Percentiles rank a stretch among this genome's conserved stretches.
These are phyloP conservation scores for Ranitomeya variabilis DNA, from an alignment of 2,113 vertebrate genomes.

Conservation along the genomic window DNA sequence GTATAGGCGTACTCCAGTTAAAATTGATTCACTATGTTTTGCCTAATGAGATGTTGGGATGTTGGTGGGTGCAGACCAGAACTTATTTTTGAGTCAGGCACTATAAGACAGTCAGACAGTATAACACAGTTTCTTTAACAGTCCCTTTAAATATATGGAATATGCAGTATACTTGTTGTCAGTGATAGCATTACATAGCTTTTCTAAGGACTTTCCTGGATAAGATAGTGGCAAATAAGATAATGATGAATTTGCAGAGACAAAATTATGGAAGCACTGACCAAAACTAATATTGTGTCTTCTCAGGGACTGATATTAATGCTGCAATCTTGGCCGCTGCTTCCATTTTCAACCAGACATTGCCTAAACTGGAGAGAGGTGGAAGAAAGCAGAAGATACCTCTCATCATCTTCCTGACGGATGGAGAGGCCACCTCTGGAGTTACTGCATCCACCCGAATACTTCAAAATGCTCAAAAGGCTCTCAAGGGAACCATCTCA, in stretches of 20 bases:
- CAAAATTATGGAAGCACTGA: not conserved
- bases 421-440: constrained; percentile 81
- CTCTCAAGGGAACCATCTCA: constrained; percentile 68
- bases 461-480: constrained; percentile 73
- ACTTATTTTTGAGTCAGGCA: no score
- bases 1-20: no score
- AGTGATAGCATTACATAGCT: no score
- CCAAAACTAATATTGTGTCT: not conserved
- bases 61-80: no score
- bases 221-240: not conserved
- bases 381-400: constrained; percentile 65
- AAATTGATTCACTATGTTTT: no score
- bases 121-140: no score
- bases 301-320: constrained; percentile 83
- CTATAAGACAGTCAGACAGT: no score
- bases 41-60: no score
- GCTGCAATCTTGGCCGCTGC: constrained; percentile 78
- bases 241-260: not conserved
- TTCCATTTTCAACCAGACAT: constrained; percentile 72
- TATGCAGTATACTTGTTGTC: no score
- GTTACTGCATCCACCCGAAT: constrained; percentile 74
- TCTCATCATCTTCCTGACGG: constrained; percentile 82
- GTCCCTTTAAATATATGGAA: no score
- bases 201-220: not conserved
- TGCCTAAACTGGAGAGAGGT: constrained; percentile 52